Conservation (phyloP, 2,888 invertebrate species). For the Portevinia maculata region DNA sequence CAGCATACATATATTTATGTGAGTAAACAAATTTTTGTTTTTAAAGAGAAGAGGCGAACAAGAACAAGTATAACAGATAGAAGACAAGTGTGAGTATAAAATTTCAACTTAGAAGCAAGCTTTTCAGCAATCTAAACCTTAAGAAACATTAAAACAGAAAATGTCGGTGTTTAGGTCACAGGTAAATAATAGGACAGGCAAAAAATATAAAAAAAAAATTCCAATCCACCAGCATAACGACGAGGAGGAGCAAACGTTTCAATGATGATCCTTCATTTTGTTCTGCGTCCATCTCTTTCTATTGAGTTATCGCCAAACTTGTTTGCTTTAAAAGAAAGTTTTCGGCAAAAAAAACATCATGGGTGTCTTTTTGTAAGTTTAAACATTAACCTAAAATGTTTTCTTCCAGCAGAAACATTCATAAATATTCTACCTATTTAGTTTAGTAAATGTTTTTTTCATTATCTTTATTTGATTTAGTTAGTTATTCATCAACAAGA, state of each 20-base stretch:
- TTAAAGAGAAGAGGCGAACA: constrained; percentile 33
- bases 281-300: constrained; percentile 25
- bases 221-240: constrained; percentile 27
- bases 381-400: constrained; percentile 23
- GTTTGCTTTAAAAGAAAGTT: constrained; percentile 59
- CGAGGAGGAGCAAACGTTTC: constrained; percentile 21
- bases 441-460: constrained; percentile 52
- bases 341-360: constrained; percentile 59
- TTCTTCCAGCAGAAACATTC: constrained; percentile 42
- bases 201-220: constrained; percentile 10
- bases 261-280: constrained; percentile 44
- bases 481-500: constrained; percentile 17
- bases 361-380: constrained; percentile 44
- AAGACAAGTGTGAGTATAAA: constrained; percentile 21
- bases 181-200: constrained; percentile 13
- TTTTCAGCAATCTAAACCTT: constrained; percentile 39
- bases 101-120: background rate
- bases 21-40: constrained; percentile 67
- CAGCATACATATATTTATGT: constrained; percentile 61
- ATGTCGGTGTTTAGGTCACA: constrained; percentile 36
- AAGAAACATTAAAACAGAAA: constrained; percentile 6
- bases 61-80: constrained; percentile 14
- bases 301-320: constrained; percentile 60
- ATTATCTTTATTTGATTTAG: constrained; percentile 32
- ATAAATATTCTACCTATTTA: constrained; percentile 51